Conservation (phyloP, 1,140 invertebrate genomes). For the Atta colombica region DNA sequence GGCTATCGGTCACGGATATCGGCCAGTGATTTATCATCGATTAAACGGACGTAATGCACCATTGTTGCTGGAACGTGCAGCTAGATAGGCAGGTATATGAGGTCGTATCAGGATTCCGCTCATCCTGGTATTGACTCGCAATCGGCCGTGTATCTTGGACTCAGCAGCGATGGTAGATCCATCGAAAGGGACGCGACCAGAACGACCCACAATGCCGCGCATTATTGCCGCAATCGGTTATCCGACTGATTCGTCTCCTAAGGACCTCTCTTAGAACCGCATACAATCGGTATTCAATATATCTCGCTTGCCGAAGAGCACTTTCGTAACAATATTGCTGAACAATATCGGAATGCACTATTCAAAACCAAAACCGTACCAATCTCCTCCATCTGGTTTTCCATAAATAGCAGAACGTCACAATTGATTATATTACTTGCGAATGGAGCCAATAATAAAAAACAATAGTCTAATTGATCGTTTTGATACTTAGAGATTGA, state of each 20-base stretch:
- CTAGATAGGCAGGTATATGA: constrained; percentile 77
- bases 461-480: not conserved
- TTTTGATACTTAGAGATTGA: not conserved
- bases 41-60: constrained; percentile 82
- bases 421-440: not conserved
- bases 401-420: not conserved
- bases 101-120: constrained; percentile 77
- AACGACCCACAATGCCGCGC: constrained; percentile 64
- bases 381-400: not conserved
- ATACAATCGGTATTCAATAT: constrained; percentile 41
- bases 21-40: constrained; percentile 80
- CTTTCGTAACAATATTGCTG: constrained; percentile 42
- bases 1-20: constrained; percentile 71
- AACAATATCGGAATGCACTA: not conserved
- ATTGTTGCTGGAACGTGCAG: constrained; percentile 78
- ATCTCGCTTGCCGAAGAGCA: not conserved
- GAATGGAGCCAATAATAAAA: not conserved
- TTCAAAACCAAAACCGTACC: not conserved
- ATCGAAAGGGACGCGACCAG: constrained; percentile 53
- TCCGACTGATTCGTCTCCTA: constrained; percentile 57
- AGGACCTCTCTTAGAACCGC: constrained; percentile 24
- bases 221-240: constrained; percentile 70
- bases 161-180: constrained; percentile 18
- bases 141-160: constrained; percentile 77
- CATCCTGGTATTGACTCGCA: constrained; percentile 79